phyloP scores from a whole-genome alignment of 1,140 invertebrate genomes.

The Steinernema khuongi region DNA sequence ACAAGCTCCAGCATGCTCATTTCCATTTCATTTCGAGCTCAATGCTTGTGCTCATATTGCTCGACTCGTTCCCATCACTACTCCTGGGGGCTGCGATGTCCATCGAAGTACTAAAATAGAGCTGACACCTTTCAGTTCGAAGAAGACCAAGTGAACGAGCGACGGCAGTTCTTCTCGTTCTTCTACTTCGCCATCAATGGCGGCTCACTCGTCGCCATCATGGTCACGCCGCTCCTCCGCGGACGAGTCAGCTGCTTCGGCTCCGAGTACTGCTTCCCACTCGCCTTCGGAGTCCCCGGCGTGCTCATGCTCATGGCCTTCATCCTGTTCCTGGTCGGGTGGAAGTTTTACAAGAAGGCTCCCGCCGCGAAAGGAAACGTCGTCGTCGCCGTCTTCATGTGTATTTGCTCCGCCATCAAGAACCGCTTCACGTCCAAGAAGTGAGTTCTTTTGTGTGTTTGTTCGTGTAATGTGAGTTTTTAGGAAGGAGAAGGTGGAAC shows the following conservation, averaged over 20 bases:
- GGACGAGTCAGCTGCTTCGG: slow-evolving; percentile 59
- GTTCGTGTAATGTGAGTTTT: slow-evolving; percentile 1
- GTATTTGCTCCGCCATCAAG: slow-evolving; percentile 24
- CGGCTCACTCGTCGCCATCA: slow-evolving; percentile 60
- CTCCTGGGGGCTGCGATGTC: too few species aligned
- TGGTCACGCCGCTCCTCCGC: slow-evolving; percentile 60
- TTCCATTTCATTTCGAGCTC: too few species aligned
- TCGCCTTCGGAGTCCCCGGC: slow-evolving; percentile 60
- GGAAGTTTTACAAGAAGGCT: slow-evolving; percentile 49
- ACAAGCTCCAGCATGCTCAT: too few species aligned
- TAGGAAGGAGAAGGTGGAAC: slow-evolving; percentile 62
- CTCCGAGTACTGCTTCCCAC: slow-evolving; percentile 59
- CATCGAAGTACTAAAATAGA: too few species aligned
- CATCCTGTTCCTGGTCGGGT: slow-evolving; percentile 50
- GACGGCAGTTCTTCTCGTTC: slow-evolving; percentile 26
- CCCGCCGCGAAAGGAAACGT: slow-evolving; percentile 55
- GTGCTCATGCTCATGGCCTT: slow-evolving; percentile 60
- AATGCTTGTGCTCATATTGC: too few species aligned
- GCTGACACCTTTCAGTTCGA: slow-evolving; percentile 50
- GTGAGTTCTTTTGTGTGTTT: slow-evolving; percentile 21
- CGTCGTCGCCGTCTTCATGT: slow-evolving; percentile 39
- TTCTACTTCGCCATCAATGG: slow-evolving; percentile 59
- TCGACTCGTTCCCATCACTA: too few species aligned
- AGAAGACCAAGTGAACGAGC: slow-evolving; percentile 52
- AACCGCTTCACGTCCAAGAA: slow-evolving; percentile 23